Percentiles rank a stretch among this genome's conserved stretches.
Conservation (phyloP, 2,888 invertebrate genomes). For the Rhogogaster chlorosoma region DNA sequence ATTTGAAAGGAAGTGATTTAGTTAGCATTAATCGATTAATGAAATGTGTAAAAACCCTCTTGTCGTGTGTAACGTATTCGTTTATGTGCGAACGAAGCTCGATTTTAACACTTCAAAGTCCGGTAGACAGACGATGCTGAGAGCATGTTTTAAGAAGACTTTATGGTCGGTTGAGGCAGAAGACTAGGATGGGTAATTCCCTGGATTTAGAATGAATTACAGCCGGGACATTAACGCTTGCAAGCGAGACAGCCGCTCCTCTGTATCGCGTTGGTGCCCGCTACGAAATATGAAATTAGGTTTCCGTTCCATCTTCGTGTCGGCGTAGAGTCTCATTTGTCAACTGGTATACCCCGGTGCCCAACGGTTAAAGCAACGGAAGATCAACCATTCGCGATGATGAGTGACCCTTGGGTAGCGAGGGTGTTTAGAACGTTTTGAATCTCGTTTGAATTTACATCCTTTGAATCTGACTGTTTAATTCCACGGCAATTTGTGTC, state of each 20-base stretch:
- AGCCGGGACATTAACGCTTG: constrained; percentile 65
- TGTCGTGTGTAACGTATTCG: not conserved
- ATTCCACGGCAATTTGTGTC: not conserved
- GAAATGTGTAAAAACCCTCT: not conserved
- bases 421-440: constrained; percentile 30
- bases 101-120: constrained; percentile 60
- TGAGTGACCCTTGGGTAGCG: constrained; percentile 1
- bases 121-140: constrained; percentile 2
- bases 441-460: constrained; percentile 29
- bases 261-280: constrained; percentile 53
- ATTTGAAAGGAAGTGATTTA: not conserved
- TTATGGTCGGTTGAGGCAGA: constrained; percentile 57
- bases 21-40: not conserved
- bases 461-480: constrained; percentile 29
- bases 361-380: constrained; percentile 19
- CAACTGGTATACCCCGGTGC: constrained; percentile 24
- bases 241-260: constrained; percentile 34
- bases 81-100: not conserved
- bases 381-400: constrained; percentile 44
- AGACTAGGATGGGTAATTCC: constrained; percentile 63
- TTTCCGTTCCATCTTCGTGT: constrained; percentile 45
- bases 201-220: constrained; percentile 72
- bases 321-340: constrained; percentile 36
- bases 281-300: constrained; percentile 58
- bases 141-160: constrained; percentile 65